phyloP scores from a whole-genome alignment of 2,113 vertebrate genomes.

The Gymnarchus niloticus region DNA sequence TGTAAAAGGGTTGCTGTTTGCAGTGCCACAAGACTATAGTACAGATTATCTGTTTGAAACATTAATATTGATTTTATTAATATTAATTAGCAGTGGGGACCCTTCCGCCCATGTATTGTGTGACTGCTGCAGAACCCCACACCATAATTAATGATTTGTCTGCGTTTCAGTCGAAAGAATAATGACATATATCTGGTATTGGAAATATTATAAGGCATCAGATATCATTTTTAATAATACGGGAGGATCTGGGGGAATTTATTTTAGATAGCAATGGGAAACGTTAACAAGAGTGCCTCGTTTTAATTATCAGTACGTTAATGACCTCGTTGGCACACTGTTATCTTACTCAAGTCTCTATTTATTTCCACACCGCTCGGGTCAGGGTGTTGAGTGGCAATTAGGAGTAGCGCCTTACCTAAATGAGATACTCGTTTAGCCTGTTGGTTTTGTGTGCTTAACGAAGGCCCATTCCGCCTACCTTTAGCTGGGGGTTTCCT shows the following conservation, averaged over 20 bases:
- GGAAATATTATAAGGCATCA: neutral
- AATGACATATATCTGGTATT: neutral
- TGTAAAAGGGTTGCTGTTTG: neutral
- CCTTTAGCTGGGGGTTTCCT: neutral
- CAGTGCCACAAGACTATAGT: neutral
- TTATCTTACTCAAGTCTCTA: neutral
- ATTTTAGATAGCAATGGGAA: neutral
- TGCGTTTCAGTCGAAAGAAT: neutral
- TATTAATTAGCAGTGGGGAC: slow-evolving; percentile 2
- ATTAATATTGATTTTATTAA: slow-evolving; percentile 12
- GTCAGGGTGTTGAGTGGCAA: slow-evolving; percentile 7
- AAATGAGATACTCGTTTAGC: neutral
- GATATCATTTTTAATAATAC: neutral
- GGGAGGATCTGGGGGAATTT: neutral
- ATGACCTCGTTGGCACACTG: neutral
- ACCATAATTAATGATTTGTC: neutral
- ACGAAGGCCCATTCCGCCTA: neutral
- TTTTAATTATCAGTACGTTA: neutral
- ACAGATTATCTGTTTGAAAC: slow-evolving; percentile 6
- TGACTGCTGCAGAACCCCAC: neutral
- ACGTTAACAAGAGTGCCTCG: too few species aligned
- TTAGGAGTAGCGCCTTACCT: neutral
- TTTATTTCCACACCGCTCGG: neutral
- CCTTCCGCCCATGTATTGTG: neutral
- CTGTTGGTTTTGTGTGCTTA: neutral